These are phyloP conservation scores for Atlantisia rogersi DNA, from an alignment of 2,113 vertebrate genomes.

Conservation along the genomic window DNA sequence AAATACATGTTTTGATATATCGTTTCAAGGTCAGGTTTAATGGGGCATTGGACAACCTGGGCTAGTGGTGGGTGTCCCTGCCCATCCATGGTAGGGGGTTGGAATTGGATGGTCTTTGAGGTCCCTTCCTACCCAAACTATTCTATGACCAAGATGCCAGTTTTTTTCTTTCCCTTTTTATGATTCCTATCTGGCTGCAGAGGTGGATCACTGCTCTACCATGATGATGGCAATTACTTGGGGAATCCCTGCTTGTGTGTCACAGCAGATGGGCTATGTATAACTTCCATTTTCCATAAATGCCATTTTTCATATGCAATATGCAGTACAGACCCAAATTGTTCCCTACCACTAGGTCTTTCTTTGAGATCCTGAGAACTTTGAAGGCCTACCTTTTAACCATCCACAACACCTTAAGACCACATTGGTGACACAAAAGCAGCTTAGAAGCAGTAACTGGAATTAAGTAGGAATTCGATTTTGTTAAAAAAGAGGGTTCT, in stretches of 20 bases:
- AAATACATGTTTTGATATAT: neutral
- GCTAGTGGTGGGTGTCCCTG: no score
- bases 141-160: neutral
- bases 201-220: neutral
- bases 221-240: accelerated
- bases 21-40: neutral
- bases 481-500: neutral
- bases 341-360: neutral
- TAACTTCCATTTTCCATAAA: neutral
- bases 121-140: no score
- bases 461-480: neutral
- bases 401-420: neutral
- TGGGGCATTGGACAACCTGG: no score
- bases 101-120: no score
- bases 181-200: neutral
- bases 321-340: neutral
- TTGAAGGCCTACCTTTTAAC: neutral
- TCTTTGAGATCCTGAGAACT: neutral
- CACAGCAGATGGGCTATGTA: neutral
- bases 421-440: neutral
- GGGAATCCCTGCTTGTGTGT: neutral
- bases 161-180: neutral
- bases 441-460: neutral
- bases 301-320: neutral
- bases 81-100: no score